phyloP scores from a whole-genome alignment of 2,797 vertebrate genomes.

The Okamejei kenojei region DNA sequence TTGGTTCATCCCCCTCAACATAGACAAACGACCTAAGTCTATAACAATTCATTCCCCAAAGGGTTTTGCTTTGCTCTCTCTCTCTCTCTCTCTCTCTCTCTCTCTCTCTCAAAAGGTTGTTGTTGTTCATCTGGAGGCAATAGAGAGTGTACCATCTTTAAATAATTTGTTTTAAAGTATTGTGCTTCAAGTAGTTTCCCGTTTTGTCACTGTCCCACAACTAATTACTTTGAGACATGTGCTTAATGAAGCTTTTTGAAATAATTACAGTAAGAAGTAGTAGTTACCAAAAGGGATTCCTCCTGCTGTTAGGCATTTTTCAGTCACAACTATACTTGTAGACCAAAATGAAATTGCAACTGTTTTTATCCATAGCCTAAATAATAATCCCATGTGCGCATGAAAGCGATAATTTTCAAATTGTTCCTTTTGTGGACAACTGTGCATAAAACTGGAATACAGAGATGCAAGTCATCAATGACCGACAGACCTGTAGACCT shows the following conservation, averaged over 20 bases:
- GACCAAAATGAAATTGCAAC: background rate
- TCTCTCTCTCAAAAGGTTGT: too few species aligned
- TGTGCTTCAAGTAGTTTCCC: background rate
- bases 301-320: background rate
- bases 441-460: background rate
- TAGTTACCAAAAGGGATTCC: background rate
- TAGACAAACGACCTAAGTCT: background rate
- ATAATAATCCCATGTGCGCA: background rate
- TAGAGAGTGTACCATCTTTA: background rate
- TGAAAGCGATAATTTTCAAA: background rate
- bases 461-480: background rate
- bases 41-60: background rate
- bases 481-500: background rate
- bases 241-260: background rate
- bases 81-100: too few species aligned
- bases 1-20: background rate
- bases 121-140: background rate
- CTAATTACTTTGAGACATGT: background rate
- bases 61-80: too few species aligned
- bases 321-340: background rate
- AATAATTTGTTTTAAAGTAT: background rate
- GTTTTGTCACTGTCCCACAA: slow-evolving; percentile 7
- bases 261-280: slow-evolving; percentile 12
- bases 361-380: background rate
- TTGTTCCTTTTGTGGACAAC: background rate